These are phyloP conservation scores for Pelochelys cantorii DNA, from an alignment of 2,797 vertebrate genomes.

Conservation along the genomic window DNA sequence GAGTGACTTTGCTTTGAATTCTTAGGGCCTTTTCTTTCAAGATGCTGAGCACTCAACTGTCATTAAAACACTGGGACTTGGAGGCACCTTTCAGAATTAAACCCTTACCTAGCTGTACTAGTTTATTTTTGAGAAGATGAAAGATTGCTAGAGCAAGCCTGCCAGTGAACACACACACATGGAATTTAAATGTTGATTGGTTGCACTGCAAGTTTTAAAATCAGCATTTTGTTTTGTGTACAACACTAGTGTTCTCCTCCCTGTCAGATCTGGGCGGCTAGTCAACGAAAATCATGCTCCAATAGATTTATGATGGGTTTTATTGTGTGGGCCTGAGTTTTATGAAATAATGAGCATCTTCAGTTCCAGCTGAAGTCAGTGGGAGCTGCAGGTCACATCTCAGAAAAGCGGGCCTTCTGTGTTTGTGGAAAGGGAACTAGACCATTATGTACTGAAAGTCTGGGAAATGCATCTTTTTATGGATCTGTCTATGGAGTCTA, in stretches of 20 bases:
- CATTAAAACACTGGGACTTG: neutral
- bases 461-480: neutral
- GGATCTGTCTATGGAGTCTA: neutral
- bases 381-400: neutral
- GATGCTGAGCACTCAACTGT: fast-evolving
- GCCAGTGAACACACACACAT: fast-evolving
- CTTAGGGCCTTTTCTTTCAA: neutral
- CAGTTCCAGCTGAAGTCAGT: fast-evolving
- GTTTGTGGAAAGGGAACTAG: neutral
- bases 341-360: neutral
- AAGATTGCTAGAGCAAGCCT: neutral
- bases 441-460: neutral
- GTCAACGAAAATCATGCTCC: fast-evolving
- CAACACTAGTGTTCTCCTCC: fast-evolving
- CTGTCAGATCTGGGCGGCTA: fast-evolving
- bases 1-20: neutral
- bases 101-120: neutral
- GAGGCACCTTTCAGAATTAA: neutral
- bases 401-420: fast-evolving
- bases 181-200: fast-evolving
- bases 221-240: neutral
- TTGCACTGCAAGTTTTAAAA: neutral
- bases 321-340: fast-evolving
- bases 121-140: fast-evolving
- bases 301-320: neutral